Conservation (phyloP, 2,888 invertebrate species). For the Cabera pusaria region DNA sequence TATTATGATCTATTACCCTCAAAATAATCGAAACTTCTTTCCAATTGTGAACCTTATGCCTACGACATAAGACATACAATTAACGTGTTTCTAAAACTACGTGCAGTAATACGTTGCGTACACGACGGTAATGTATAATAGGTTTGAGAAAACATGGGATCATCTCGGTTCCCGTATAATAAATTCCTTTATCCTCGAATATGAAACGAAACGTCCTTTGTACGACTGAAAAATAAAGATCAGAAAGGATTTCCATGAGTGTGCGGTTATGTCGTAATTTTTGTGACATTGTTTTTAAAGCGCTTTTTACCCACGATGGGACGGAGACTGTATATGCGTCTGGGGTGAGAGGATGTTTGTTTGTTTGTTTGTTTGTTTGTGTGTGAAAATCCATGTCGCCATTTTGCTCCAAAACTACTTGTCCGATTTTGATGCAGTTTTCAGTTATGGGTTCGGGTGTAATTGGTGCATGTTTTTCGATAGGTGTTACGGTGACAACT, state of each 20-base stretch:
- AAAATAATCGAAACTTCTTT: conserved; percentile 8
- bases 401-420: no score
- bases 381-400: no score
- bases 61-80: no score
- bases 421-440: no score
- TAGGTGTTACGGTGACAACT: no score
- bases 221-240: conserved; percentile 14
- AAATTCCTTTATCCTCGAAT: conserved; percentile 19
- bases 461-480: no score
- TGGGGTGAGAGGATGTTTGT: no score
- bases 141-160: conserved; percentile 24
- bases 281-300: conserved; percentile 5
- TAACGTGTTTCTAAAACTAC: conserved; percentile 4
- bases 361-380: no score
- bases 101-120: conserved; percentile 20
- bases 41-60: conserved; percentile 10
- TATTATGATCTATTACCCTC: conserved; percentile 19
- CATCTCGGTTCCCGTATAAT: conserved; percentile 19
- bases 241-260: conserved; percentile 12
- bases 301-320: no score
- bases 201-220: conserved; percentile 13
- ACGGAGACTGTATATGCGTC: no score
- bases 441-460: no score
- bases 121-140: conserved; percentile 22
- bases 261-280: conserved; percentile 11